Evolutionary conservation across 2,113 vertebrate species (phyloP).

Genomic region (Marmota flaviventris): DNA sequence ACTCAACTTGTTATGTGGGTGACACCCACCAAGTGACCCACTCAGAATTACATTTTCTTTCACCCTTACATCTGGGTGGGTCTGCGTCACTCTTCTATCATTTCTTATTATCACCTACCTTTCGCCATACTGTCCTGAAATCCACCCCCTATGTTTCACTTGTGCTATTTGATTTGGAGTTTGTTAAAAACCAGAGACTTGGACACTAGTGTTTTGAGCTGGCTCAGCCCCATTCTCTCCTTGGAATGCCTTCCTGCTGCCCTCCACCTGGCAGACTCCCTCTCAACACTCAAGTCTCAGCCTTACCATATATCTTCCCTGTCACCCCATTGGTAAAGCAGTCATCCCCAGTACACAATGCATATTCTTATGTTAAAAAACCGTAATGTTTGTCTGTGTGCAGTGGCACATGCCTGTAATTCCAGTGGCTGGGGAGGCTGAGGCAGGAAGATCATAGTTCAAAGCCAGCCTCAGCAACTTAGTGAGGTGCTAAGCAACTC

Average conservation of each 20-base stretch:
- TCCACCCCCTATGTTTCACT: neutral
- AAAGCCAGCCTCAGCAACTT: no score
- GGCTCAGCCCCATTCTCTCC: neutral
- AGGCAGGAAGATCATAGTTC: no score
- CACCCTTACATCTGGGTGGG: neutral
- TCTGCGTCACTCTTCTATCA: neutral
- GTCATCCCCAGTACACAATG: neutral
- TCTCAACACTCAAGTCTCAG: neutral
- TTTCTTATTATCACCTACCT: neutral
- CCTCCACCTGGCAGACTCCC: neutral
- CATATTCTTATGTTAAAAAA: neutral
- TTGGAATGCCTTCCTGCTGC: neutral
- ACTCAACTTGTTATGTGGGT: neutral
- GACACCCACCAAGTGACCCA: neutral
- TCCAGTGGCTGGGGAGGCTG: no score
- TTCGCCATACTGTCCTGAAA: neutral
- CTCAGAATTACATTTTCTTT: slow-evolving; percentile 15
- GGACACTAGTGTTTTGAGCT: neutral
- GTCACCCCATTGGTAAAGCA: neutral
- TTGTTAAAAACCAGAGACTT: neutral
- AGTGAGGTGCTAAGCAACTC: no score
- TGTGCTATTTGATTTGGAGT: neutral
- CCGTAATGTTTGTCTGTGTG: neutral
- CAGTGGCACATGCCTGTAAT: no score
- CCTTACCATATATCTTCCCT: neutral